A percentile compares a stretch with the other conserved stretches of the same genome.
These are phyloP conservation scores for Diarsia mendica DNA, from an alignment of 2,888 invertebrate genomes.

Conservation along the genomic window DNA sequence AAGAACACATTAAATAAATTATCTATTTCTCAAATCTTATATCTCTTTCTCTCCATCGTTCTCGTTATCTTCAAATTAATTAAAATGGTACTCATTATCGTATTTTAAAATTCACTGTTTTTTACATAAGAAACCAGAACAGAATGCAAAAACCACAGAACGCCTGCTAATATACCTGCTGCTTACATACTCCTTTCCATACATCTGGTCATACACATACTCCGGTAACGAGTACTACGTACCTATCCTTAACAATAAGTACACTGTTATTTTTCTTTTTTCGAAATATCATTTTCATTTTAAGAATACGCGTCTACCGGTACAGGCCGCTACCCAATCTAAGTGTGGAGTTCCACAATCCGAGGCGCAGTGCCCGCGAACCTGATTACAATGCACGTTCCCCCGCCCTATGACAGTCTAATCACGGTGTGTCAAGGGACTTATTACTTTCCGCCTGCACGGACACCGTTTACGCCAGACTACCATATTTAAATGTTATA, in stretches of 20 bases:
- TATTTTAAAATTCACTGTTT: not conserved
- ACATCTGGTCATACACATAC: too few relatives aligned
- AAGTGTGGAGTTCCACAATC: constrained; percentile 69
- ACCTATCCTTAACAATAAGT: too few relatives aligned
- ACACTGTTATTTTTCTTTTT: not conserved
- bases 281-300: not conserved
- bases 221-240: too few relatives aligned
- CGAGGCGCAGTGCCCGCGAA: constrained; percentile 69
- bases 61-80: not conserved
- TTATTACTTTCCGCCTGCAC: constrained; percentile 72
- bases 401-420: constrained; percentile 81
- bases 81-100: not conserved
- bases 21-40: not conserved
- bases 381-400: constrained; percentile 79
- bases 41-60: not conserved
- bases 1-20: not conserved
- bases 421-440: constrained; percentile 81
- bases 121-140: too few relatives aligned
- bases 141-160: too few relatives aligned
- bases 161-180: too few relatives aligned
- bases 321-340: constrained; percentile 44
- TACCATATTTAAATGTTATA: constrained; percentile 67
- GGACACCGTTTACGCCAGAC: constrained; percentile 67
- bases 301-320: constrained; percentile 25
- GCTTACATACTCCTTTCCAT: too few relatives aligned